Evolutionary conservation across 2,797 vertebrate species (phyloP).

Genomic region (Rhyacichthys aspro): DNA sequence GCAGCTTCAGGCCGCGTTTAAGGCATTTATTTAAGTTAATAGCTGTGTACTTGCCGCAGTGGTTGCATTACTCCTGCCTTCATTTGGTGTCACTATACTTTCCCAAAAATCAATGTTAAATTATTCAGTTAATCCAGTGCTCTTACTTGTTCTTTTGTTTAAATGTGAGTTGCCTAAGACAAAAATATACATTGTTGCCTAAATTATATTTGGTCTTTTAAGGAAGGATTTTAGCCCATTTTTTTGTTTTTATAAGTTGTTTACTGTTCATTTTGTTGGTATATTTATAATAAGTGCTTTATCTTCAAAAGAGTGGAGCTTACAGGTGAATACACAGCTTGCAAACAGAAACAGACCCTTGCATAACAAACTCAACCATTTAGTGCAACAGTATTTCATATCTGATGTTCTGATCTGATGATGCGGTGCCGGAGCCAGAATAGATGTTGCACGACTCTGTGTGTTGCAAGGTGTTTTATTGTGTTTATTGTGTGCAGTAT

Average conservation of each 20-base stretch:
- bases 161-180: conserved; percentile 1
- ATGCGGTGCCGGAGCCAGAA: conserved; percentile 28
- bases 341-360: conserved; percentile 20
- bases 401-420: neutral
- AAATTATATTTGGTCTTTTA: conserved; percentile 10
- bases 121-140: conserved; percentile 28
- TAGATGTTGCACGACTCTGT: conserved; percentile 73
- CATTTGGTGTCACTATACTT: neutral
- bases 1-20: conserved; percentile 35
- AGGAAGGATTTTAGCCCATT: neutral
- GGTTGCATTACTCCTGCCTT: too few relatives aligned
- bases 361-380: conserved; percentile 22
- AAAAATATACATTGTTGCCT: conserved; percentile 23
- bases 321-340: conserved; percentile 11
- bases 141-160: conserved; percentile 5
- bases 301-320: conserved; percentile 20
- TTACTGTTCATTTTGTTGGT: conserved; percentile 11
- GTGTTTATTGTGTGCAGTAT: conserved; percentile 70
- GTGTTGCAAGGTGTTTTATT: conserved; percentile 65
- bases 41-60: conserved; percentile 14
- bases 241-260: conserved; percentile 4
- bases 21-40: conserved; percentile 20
- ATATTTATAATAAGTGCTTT: conserved; percentile 15
- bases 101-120: conserved; percentile 2
- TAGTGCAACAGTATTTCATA: conserved; percentile 47